Percentiles rank a stretch among this genome's conserved stretches.
Conservation (phyloP, 2,797 vertebrate species). For the Mormyrus hasselquistii region DNA sequence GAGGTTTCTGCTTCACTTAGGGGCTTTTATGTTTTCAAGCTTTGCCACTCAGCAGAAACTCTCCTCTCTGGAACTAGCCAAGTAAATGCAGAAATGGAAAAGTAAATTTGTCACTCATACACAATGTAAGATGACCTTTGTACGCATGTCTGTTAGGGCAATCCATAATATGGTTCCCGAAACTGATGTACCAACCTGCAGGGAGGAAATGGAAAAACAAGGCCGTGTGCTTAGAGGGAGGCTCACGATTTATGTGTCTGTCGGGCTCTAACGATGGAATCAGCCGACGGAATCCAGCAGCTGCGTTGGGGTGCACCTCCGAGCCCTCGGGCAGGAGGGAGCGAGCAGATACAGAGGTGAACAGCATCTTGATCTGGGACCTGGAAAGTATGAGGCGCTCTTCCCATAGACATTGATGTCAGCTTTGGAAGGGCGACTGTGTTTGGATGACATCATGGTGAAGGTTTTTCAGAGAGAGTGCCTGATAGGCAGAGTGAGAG, state of each 20-base stretch:
- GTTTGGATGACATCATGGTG: constrained; percentile 56
- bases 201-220: constrained; percentile 8
- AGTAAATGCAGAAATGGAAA: constrained; percentile 1
- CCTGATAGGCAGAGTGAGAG: constrained; percentile 21
- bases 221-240: not conserved
- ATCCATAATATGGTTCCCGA: not conserved
- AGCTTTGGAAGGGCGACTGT: constrained; percentile 48
- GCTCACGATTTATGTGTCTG: constrained; percentile 8
- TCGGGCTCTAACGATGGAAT: not conserved
- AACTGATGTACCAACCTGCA: not conserved
- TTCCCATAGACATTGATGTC: constrained; percentile 53
- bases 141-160: not conserved
- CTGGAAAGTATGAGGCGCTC: constrained; percentile 67
- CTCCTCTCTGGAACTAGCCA: not conserved
- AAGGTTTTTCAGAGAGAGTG: constrained; percentile 37
- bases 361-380: constrained; percentile 40
- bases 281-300: constrained; percentile 10
- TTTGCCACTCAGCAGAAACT: not conserved
- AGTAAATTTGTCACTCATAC: not conserved
- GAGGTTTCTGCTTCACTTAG: not conserved
- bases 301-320: not conserved
- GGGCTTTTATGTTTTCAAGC: not conserved
- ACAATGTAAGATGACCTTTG: not conserved
- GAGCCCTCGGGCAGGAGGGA: not conserved
- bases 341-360: constrained; percentile 30